Evolutionary conservation across 2,113 vertebrate genomes (phyloP).

Genomic region (Peucedramus taeniatus): DNA sequence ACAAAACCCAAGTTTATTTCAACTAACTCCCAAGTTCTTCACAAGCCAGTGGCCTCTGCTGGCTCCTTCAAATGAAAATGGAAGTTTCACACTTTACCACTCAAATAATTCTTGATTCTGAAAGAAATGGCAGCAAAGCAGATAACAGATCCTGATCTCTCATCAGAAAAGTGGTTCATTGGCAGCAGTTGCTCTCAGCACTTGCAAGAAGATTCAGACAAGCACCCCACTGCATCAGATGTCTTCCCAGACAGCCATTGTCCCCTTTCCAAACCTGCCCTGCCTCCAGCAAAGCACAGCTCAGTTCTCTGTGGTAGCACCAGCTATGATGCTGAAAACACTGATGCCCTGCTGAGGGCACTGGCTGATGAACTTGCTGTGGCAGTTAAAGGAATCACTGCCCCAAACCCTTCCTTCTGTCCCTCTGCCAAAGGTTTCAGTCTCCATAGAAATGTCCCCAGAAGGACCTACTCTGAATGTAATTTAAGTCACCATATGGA

Average conservation of each 20-base stretch:
- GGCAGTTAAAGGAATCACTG: not conserved
- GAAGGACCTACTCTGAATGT: not conserved
- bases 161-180: not conserved
- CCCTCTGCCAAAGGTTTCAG: constrained; percentile 11
- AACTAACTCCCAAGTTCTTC: not conserved
- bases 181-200: not conserved
- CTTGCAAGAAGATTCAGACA: not conserved
- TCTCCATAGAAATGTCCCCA: not conserved
- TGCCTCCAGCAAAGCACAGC: not conserved
- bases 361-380: not conserved
- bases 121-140: not conserved
- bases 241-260: not conserved
- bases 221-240: not conserved
- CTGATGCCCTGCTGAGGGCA: not conserved
- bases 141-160: not conserved
- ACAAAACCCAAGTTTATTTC: not conserved
- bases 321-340: not conserved
- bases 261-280: not conserved
- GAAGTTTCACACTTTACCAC: not conserved
- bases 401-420: not conserved
- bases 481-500: not conserved
- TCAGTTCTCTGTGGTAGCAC: not conserved
- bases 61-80: not conserved
- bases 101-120: not conserved
- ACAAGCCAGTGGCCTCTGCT: not conserved